Percentiles rank a stretch among this genome's conserved stretches.
Conservation (phyloP, 2,113 vertebrate genomes). For the Todiramphus chloris region DNA sequence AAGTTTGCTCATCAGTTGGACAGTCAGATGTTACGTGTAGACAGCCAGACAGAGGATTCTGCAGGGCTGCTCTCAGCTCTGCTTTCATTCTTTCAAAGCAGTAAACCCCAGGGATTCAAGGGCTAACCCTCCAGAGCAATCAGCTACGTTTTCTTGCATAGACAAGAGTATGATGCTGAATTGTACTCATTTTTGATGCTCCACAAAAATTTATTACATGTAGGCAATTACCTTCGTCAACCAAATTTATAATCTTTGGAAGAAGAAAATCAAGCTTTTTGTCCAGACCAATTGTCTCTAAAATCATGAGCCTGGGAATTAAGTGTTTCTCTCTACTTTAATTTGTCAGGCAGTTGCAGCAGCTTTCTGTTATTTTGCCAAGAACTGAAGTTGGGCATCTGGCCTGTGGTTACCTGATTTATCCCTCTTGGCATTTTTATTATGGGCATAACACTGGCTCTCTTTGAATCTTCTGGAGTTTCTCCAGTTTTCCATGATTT, state of each 20-base stretch:
- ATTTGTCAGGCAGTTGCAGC: neutral
- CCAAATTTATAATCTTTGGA: neutral
- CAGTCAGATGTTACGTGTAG: neutral
- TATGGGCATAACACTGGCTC: neutral
- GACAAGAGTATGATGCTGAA: neutral
- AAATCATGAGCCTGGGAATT: neutral
- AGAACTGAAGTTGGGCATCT: neutral
- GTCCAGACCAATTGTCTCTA: neutral
- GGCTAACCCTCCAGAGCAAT: neutral
- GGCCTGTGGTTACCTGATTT: conserved; percentile 25
- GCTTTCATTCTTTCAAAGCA: neutral
- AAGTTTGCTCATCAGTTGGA: neutral
- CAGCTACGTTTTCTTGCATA: neutral
- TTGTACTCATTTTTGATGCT: neutral
- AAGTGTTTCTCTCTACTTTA: neutral
- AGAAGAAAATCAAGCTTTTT: neutral
- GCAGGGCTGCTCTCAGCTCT: neutral
- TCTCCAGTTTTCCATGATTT: neutral
- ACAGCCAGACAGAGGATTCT: neutral
- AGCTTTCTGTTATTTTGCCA: neutral
- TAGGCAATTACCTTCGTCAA: neutral
- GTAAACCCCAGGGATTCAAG: neutral
- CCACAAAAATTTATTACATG: neutral
- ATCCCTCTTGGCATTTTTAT: neutral
- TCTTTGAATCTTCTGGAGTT: neutral